Percentiles rank a stretch among this genome's conserved stretches.
phyloP scores from a whole-genome alignment of 2,888 invertebrate genomes.

The Athalia cordata region DNA sequence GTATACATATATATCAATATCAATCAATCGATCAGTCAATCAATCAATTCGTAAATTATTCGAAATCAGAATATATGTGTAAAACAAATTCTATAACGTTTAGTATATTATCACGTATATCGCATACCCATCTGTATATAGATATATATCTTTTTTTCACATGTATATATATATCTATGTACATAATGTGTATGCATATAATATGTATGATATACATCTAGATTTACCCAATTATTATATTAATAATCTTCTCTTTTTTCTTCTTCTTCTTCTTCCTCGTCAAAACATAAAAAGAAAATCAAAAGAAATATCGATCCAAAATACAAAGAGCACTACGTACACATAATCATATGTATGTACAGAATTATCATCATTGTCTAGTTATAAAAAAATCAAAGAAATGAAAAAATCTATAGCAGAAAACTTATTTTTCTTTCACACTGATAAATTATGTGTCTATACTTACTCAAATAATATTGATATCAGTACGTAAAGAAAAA shows the following conservation, averaged over 20 bases:
- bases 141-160: neutral
- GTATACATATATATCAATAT: neutral
- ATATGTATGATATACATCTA: neutral
- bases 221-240: slow-evolving; percentile 30
- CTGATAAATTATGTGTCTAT: no score
- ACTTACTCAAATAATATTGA: no score
- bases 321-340: neutral
- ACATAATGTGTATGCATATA: neutral
- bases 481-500: no score
- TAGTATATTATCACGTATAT: no score
- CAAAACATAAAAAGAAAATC: no score
- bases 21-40: no score
- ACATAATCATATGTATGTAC: neutral
- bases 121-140: no score
- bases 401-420: neutral
- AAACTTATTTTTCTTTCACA: neutral
- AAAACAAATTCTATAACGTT: no score
- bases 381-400: slow-evolving; percentile 45
- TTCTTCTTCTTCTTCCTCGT: no score
- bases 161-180: neutral
- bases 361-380: neutral
- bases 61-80: no score
- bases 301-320: no score
- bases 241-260: slow-evolving; percentile 19
- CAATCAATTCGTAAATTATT: no score